Evolutionary conservation across 1,140 invertebrate genomes (phyloP), one percentile per base, ranked within the genome.

Genomic region (Nylanderia fulva): DNA sequence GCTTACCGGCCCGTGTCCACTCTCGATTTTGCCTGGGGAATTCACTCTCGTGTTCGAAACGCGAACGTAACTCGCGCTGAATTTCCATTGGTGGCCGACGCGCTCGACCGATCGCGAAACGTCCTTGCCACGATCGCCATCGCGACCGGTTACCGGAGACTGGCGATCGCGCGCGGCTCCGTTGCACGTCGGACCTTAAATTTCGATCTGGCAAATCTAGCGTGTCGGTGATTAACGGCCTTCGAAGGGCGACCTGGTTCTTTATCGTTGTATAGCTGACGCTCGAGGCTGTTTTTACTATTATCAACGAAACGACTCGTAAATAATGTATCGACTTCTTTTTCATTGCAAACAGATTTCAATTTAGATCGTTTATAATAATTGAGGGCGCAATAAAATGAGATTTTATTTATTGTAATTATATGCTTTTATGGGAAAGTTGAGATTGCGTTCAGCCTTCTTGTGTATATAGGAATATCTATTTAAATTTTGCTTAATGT

Each of bases 21-120:
- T 91, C 52, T 91, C 85, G 85, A 85, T 91, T 91, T 92, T 91
- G 69, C 74, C 58, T 42, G 18, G 77, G 68, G 85, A 91, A 88
- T 90, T 91, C 85, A 85, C 86, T 91, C 88, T 91, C 90, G 86
- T 77, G 45, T 48, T 48, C 42, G 52, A 85, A 88, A 90, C 82
- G 66, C 64, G 86, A 83, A 84, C 85, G 80, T 75, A 84, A 84
- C 66, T 88, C 56, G 76, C 36, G 69, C 52, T 86, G 75, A 87
- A 86, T 89, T 89, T 90, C 61, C 85, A 86, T 85, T 29, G 85
- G 80, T 58, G 69, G 66, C 33, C 74, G 85, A 89, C 42, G 69
- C 85, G 85, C 87, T 89, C 87, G 60, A 89, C 54, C 87, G 88
- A 90, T 87, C 88, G 76, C 86, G 60, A 85, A 90, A 87, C 88